Evolutionary conservation across 2,797 vertebrate species (phyloP).

Genomic region (Lemur catta): DNA sequence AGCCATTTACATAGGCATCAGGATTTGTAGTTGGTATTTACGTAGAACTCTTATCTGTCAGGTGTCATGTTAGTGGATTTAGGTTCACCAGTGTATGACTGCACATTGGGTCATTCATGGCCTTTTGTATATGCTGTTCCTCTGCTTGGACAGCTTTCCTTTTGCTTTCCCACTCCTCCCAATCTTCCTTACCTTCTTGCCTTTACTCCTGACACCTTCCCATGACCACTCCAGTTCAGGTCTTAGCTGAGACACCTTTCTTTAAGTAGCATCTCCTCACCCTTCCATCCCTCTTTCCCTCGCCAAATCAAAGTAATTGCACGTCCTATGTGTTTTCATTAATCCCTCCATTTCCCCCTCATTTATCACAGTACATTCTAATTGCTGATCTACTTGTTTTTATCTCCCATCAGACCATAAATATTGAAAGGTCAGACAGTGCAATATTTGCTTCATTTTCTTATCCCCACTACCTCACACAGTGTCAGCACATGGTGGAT

Average conservation of each 20-base stretch:
- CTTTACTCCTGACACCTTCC: not conserved
- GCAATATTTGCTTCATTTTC: not conserved
- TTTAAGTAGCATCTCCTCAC: not conserved
- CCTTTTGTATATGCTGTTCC: not conserved
- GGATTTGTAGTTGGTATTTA: not conserved
- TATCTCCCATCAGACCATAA: not conserved
- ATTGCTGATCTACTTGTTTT: not conserved
- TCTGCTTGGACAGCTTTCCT: not conserved
- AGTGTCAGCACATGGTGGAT: not conserved
- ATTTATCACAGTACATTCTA: slow-evolving; percentile 11
- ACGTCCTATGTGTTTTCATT: not conserved
- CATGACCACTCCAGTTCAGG: not conserved
- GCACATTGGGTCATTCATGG: not conserved
- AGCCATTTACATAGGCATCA: not conserved
- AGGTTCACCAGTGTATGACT: not conserved
- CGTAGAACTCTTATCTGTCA: not conserved
- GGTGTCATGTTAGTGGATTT: not conserved
- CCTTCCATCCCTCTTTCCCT: not conserved
- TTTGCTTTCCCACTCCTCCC: not conserved
- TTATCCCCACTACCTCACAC: not conserved
- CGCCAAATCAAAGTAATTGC: not conserved
- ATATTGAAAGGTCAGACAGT: not conserved
- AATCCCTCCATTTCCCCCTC: not conserved
- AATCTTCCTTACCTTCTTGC: not conserved
- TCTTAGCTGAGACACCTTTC: not conserved